Evolutionary conservation across 2,888 invertebrate genomes (phyloP).

Genomic region (Gryllus longicercus): DNA sequence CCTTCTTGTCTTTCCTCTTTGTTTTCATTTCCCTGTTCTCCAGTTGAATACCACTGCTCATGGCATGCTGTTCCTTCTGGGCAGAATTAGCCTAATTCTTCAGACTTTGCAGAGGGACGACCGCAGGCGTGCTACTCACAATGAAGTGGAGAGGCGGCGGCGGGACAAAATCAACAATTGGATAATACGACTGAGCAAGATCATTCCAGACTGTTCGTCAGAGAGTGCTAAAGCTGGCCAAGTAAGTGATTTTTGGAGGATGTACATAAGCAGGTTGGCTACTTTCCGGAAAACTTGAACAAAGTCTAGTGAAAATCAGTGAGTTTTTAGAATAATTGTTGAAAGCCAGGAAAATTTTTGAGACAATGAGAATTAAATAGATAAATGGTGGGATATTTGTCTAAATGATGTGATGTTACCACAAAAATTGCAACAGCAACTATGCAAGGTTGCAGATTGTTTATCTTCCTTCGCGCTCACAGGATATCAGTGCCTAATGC

Average conservation of each 20-base stretch:
- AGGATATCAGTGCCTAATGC: no score
- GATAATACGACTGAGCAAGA: constrained; percentile 88
- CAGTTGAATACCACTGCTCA: not conserved
- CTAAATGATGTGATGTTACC: no score
- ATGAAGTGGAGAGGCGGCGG: constrained; percentile 89
- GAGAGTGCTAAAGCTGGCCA: constrained; percentile 44
- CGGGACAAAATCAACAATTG: constrained; percentile 96
- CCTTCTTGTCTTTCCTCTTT: constrained; percentile 11
- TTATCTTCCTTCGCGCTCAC: no score
- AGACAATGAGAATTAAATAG: no score
- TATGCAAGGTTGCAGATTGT: no score
- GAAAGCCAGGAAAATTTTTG: no score
- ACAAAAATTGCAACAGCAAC: no score
- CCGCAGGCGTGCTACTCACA: constrained; percentile 85
- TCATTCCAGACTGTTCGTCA: constrained; percentile 71
- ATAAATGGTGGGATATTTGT: no score
- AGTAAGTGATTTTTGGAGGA: constrained; percentile 30
- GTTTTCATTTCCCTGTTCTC: not conserved
- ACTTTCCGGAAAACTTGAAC: no score
- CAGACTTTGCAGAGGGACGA: constrained; percentile 68
- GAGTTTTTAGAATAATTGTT: no score
- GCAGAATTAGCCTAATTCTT: not conserved
- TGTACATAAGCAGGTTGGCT: no score
- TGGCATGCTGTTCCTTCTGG: not conserved
- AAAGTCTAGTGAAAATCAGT: no score